Percentiles rank a stretch among this genome's conserved stretches.
Conservation (phyloP, 2,797 vertebrate genomes). For the Eulemur mongoz region DNA sequence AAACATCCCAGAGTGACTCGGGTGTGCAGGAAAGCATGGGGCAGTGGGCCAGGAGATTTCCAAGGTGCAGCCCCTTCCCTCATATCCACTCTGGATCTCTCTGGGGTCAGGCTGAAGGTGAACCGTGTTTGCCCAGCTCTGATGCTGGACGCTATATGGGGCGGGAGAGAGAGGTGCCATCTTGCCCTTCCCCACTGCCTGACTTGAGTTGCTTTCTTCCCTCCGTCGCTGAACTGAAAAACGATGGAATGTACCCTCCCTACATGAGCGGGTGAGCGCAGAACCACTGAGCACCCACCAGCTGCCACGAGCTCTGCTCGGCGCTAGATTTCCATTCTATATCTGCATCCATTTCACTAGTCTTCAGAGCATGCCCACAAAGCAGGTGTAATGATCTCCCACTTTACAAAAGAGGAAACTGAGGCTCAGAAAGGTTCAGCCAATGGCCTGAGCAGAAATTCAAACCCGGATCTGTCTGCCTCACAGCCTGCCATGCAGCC, state of each 20-base stretch:
- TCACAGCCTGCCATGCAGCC: not conserved
- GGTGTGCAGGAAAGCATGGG: not conserved
- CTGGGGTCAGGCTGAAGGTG: not conserved
- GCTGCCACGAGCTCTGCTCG: not conserved
- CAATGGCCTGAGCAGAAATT: not conserved
- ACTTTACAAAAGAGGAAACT: not conserved
- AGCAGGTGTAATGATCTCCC: not conserved
- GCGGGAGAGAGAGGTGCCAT: not conserved
- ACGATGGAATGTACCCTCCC: not conserved
- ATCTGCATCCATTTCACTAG: too few relatives aligned
- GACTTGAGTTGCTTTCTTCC: not conserved
- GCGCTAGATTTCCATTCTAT: not conserved
- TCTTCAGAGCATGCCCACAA: not conserved
- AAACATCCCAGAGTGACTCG: not conserved
- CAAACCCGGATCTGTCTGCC: not conserved
- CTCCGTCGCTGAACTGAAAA: not conserved
- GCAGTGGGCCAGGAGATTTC: not conserved
- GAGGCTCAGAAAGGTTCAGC: not conserved
- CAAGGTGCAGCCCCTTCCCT: not conserved
- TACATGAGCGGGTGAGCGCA: fast-evolving
- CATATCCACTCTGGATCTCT: not conserved
- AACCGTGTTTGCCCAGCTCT: not conserved
- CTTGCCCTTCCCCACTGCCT: not conserved
- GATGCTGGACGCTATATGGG: not conserved
- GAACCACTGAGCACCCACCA: not conserved